Evolutionary conservation across 2,888 invertebrate species (phyloP).

Genomic region (Leptinotarsa tumamoca): DNA sequence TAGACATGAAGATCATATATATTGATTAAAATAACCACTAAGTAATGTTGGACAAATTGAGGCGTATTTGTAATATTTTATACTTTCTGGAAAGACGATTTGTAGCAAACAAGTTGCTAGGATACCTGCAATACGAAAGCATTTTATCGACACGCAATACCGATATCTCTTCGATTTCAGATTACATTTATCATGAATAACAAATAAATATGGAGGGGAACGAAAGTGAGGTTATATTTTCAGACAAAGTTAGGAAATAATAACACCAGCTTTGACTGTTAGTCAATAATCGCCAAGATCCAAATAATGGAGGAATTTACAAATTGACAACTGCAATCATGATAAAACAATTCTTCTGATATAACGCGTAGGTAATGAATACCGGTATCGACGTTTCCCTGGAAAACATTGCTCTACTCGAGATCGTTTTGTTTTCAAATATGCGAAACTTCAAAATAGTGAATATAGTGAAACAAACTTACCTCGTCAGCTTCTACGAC

Average conservation of each 20-base stretch:
- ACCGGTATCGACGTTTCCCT: slow-evolving; percentile 30
- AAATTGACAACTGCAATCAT: neutral
- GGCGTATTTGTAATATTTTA: slow-evolving; percentile 48
- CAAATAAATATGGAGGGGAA: neutral
- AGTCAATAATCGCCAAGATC: too few relatives aligned
- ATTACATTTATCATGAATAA: neutral
- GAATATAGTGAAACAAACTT: slow-evolving; percentile 19
- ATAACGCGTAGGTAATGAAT: slow-evolving; percentile 16
- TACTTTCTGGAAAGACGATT: slow-evolving; percentile 41
- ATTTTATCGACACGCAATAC: slow-evolving; percentile 39
- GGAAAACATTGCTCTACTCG: neutral
- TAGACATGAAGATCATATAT: slow-evolving; percentile 39
- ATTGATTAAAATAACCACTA: slow-evolving; percentile 48
- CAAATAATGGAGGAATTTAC: neutral
- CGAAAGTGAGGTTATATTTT: slow-evolving; percentile 3
- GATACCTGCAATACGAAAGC: slow-evolving; percentile 37
- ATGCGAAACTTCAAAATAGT: neutral
- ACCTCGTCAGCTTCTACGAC: slow-evolving; percentile 27
- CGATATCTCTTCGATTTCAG: slow-evolving; percentile 9
- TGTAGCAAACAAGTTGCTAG: slow-evolving; percentile 51
- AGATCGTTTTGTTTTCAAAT: slow-evolving; percentile 1
- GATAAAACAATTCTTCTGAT: neutral
- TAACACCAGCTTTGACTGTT: too few relatives aligned
- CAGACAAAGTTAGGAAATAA: too few relatives aligned
- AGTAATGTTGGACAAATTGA: slow-evolving; percentile 48